Base-by-base conservation (phyloP, 1,140 invertebrate species). In the Ceratitis capitata region DNA sequence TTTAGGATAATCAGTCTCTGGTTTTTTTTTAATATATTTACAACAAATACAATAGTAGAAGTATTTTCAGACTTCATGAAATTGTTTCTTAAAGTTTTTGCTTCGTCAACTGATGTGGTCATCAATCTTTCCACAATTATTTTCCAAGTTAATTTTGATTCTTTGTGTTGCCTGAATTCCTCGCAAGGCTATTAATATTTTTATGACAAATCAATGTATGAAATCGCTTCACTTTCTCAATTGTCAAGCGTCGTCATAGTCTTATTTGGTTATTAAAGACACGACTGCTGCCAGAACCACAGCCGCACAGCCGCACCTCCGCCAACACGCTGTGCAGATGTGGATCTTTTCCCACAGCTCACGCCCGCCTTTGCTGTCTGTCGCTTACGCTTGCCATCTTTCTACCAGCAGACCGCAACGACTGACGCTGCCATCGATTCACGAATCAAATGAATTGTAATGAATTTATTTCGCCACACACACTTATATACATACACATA, bases 171-270 rank as follows among this genome's bases (percentile, higher is more conserved):
- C n/a, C n/a, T n/a, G n/a, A n/a, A n/a, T n/a, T n/a, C n/a, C n/a
- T n/a, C n/a, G n/a, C n/a, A n/a, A n/a, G n/a, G n/a, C n/a, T n/a
- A n/a, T n/a, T n/a, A 74, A 23, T 69, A 69, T 69, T 69, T 69
- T 69, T 69, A 69, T 69, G 61, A 69, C 61, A 69, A 69, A 69
- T 69, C 61, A 69, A 69, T 69, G 14, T 35, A 32, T 29, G 61
- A 35, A 35, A 69, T 69, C 29, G 61, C 61, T 69, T 69, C n/a
- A 69, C 16, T 69, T 69, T 69, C 61, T 29, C 61, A 69, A 69
- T 69, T 4, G 29, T 69, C 61, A 69, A 69, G 32, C 12, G 29
- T 69, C 16, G 61, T 69, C 29, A 35, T 69, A 35, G 16, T 69
- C 32, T 69, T 69, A 69, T 69, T 69, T 69, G 61, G 29, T 32